Conservation (phyloP, 2,113 vertebrate genomes). For the Pseudorectes ferrugineus region DNA sequence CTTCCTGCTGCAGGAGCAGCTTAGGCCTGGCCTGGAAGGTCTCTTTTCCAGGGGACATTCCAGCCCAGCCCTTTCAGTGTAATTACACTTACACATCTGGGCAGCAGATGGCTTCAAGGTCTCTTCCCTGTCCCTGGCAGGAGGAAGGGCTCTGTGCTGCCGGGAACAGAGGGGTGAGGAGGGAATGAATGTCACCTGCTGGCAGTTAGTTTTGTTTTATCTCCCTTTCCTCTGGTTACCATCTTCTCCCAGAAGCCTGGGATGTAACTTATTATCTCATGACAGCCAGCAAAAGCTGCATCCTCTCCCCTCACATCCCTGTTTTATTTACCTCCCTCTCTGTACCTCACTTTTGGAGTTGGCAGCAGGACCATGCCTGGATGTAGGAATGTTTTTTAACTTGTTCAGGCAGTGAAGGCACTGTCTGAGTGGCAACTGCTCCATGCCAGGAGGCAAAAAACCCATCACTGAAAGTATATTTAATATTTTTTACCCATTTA, state of each 20-base stretch:
- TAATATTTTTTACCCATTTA: rapidly evolving
- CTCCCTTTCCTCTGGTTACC: background rate
- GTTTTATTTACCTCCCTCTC: background rate
- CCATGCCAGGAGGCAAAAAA: background rate
- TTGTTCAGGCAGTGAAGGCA: background rate
- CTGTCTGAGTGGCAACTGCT: background rate
- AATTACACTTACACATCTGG: slow-evolving; percentile 49
- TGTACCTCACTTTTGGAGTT: background rate
- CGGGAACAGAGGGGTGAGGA: background rate
- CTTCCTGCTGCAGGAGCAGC: background rate
- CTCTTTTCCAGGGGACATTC: background rate
- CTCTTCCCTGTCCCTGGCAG: background rate
- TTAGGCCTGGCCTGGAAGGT: background rate
- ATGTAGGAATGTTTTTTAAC: background rate
- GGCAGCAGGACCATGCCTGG: rapidly evolving
- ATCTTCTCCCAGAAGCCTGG: background rate
- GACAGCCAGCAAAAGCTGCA: background rate
- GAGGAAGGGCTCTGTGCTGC: background rate
- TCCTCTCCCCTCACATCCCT: background rate
- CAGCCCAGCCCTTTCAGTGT: background rate
- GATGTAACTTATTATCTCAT: background rate
- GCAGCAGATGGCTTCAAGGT: slow-evolving; percentile 59
- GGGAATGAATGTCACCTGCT: background rate
- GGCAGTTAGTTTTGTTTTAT: background rate
- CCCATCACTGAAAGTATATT: background rate